Evolutionary conservation across 2,113 vertebrate species (phyloP).

Genomic region (Cranoglanis bouderius): DNA sequence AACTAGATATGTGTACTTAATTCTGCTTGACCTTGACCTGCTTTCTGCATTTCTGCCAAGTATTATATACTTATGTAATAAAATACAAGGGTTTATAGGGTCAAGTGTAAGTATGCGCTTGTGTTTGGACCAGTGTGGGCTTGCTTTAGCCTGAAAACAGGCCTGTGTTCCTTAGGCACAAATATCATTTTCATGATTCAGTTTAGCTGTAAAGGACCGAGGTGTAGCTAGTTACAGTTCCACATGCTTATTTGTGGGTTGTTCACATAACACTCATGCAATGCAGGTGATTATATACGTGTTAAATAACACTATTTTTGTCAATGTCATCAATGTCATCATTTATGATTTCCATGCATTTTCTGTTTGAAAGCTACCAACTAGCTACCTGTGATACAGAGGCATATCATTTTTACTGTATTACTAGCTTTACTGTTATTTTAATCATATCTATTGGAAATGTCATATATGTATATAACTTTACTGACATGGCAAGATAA

Average conservation of each 20-base stretch:
- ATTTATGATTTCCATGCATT: too few relatives aligned
- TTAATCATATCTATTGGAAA: not conserved
- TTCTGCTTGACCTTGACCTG: slow-evolving; percentile 19
- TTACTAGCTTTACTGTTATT: too few relatives aligned
- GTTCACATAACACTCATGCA: not conserved
- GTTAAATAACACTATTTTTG: too few relatives aligned
- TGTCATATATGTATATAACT: not conserved
- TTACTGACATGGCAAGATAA: not conserved
- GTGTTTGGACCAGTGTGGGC: slow-evolving; percentile 38
- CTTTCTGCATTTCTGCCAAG: not conserved
- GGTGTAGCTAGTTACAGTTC: not conserved
- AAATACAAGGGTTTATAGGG: slow-evolving; percentile 31
- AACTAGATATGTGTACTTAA: not conserved
- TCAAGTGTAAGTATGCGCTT: slow-evolving; percentile 39
- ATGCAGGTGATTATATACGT: not conserved
- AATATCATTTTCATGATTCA: slow-evolving; percentile 35
- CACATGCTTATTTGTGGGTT: not conserved
- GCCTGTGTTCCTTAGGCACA: slow-evolving; percentile 33
- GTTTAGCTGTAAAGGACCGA: not conserved
- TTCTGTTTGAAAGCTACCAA: too few relatives aligned
- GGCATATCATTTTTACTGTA: too few relatives aligned
- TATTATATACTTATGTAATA: too few relatives aligned
- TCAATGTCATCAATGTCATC: too few relatives aligned
- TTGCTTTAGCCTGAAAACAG: slow-evolving; percentile 35
- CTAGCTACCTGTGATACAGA: too few relatives aligned